A percentile compares a stretch with the other conserved stretches of the same genome.
phyloP scores from a whole-genome alignment of 2,888 invertebrate genomes.

The Abrostola triplasia region DNA sequence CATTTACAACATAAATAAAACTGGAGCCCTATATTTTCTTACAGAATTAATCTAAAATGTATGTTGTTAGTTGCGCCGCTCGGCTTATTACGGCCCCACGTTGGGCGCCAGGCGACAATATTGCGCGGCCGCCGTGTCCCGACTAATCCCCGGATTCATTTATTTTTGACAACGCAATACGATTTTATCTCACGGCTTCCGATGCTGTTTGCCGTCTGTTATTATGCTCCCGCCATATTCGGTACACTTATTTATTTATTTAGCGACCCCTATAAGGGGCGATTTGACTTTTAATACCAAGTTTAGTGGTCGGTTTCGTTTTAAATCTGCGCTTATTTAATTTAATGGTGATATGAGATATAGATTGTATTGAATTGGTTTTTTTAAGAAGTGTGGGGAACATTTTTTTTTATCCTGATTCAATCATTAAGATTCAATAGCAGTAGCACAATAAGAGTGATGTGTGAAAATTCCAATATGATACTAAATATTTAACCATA shows the following conservation, averaged over 20 bases:
- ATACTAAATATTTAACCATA: no score
- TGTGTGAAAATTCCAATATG: no score
- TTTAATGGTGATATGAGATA: slow-evolving; percentile 63
- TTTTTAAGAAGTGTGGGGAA: slow-evolving; percentile 9
- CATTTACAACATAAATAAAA: not conserved
- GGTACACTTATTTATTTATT: slow-evolving; percentile 86
- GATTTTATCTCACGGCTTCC: slow-evolving; percentile 88
- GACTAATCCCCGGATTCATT: slow-evolving; percentile 88
- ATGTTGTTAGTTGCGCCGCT: slow-evolving; percentile 51
- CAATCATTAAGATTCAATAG: no score
- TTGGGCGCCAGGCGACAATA: slow-evolving; percentile 82
- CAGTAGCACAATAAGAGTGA: no score
- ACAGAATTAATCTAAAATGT: slow-evolving; percentile 54
- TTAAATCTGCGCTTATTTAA: slow-evolving; percentile 65
- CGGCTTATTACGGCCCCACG: slow-evolving; percentile 81
- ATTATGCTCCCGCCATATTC: slow-evolving; percentile 85
- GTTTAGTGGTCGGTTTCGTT: slow-evolving; percentile 76
- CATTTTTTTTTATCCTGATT: no score
- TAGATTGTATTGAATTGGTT: slow-evolving; percentile 38
- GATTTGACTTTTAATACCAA: slow-evolving; percentile 83
- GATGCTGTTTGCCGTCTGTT: slow-evolving; percentile 88
- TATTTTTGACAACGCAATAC: slow-evolving; percentile 89
- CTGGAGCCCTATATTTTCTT: slow-evolving; percentile 36
- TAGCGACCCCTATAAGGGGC: slow-evolving; percentile 81
- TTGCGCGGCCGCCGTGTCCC: slow-evolving; percentile 84